These are phyloP conservation scores for Archegozetes longisetosus DNA, from an alignment of 1,140 invertebrate species.

Conservation along the genomic window DNA sequence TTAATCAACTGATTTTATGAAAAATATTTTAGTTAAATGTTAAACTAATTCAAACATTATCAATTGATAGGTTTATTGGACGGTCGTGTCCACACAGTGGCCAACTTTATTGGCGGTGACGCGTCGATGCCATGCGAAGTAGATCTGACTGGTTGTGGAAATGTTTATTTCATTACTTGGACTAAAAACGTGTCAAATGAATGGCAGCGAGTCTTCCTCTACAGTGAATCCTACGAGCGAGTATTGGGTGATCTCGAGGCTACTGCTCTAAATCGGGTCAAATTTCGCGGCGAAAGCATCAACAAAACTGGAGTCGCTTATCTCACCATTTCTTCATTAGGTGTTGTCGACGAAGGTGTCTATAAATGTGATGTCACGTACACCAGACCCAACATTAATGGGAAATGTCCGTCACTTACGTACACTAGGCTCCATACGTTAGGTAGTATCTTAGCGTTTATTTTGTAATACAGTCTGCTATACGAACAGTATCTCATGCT, in stretches of 20 bases:
- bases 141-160: conserved; percentile 19
- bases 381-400: conserved; percentile 36
- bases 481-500: no score
- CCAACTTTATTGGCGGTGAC: conserved; percentile 20
- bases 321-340: conserved; percentile 31
- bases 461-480: not conserved
- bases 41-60: no score
- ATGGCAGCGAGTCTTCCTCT: conserved; percentile 23
- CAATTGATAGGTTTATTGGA: not conserved
- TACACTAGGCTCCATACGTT: conserved; percentile 15
- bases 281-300: conserved; percentile 8
- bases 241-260: conserved; percentile 18
- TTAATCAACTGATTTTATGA: no score
- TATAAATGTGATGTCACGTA: conserved; percentile 76
- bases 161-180: conserved; percentile 25
- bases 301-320: conserved; percentile 16
- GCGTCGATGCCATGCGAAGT: conserved; percentile 23
- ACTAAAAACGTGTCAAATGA: conserved; percentile 20
- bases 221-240: conserved; percentile 19
- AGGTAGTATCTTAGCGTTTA: conserved; percentile 9
- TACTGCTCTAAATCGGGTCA: conserved; percentile 8
- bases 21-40: no score
- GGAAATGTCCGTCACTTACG: conserved; percentile 22
- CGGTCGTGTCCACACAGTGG: conserved; percentile 20
- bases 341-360: conserved; percentile 55